Evolutionary conservation across 2,113 vertebrate species (phyloP), one percentile per base, ranked within the genome.

Genomic region (Neogobius melanostomus): DNA sequence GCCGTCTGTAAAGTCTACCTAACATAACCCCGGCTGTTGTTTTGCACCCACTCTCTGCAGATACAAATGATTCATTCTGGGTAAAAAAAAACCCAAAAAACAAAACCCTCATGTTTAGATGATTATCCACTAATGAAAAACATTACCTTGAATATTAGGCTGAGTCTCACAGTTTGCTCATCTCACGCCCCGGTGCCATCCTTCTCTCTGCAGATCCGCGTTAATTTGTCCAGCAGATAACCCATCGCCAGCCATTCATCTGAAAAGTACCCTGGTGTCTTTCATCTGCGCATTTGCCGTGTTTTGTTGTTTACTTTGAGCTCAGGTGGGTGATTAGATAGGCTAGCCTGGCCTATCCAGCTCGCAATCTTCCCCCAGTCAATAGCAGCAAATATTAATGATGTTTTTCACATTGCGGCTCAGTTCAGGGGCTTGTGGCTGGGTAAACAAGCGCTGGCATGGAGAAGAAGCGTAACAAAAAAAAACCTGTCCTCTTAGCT

Each of bases 361-460:
- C 80, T 5, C 66, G 36, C 57, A 68, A 81, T 79, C 72, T 73
- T 54, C 43, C 66, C 28, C 60, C 72, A 61, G 77, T 80, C 73
- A 81, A 75, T 76, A 72, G 14, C 50, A 70, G 72, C 65, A 80
- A 77, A 84, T 78, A 74, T 73, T 76, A 84, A 80, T 84, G 72
- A 78, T 80, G 76, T 78, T 84, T 80, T 77, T 51, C 59, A 75
- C 57, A 49, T 63, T 56, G 60, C 56, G 36, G 68, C 64, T 71
- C 61, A 66, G 69, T 81, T 75, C 71, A 80, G 66, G 64, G 69
- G 60, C 47, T n/a, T 64, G 45, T 64, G 66, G 42, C 66, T 68
- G 61, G 69, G 74, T 72, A 77, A 82, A 84, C 50, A 61, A 57
- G 48, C 3, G 14, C 42, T 11, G 62, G 67, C 74, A 78, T 51